These are phyloP conservation scores for Watsonalla cultraria DNA, from an alignment of 2,888 invertebrate species.

Conservation along the genomic window DNA sequence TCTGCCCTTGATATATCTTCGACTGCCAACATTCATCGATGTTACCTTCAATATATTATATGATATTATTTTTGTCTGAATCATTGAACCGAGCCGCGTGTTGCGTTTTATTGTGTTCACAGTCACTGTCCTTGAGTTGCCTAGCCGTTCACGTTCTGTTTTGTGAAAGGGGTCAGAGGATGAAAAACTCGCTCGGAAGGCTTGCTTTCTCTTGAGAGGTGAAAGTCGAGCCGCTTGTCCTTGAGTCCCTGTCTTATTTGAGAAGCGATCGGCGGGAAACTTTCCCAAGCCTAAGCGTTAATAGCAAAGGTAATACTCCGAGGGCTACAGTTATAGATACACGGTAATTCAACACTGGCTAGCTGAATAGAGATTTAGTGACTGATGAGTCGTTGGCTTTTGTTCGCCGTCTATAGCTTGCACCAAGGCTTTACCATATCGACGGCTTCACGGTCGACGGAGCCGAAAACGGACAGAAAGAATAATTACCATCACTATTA, in stretches of 20 bases:
- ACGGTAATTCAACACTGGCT: neutral
- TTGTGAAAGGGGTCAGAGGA: slow-evolving; percentile 40
- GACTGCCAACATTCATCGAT: slow-evolving; percentile 27
- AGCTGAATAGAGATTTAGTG: neutral
- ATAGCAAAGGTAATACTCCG: neutral
- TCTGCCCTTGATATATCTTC: slow-evolving; percentile 48
- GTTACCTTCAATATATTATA: neutral
- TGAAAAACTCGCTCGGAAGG: slow-evolving; percentile 39
- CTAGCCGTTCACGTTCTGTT: slow-evolving; percentile 21
- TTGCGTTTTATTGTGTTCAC: slow-evolving; percentile 7
- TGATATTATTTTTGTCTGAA: slow-evolving; percentile 9
- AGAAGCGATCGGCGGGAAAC: slow-evolving; percentile 32
- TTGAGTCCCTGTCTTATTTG: slow-evolving; percentile 50
- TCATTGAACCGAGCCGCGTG: slow-evolving; percentile 7
- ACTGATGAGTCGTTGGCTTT: slow-evolving; percentile 9
- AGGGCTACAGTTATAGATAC: neutral
- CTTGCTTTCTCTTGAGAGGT: slow-evolving; percentile 65
- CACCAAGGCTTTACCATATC: slow-evolving; percentile 24
- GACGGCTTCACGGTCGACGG: slow-evolving; percentile 30
- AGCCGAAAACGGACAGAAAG: slow-evolving; percentile 42
- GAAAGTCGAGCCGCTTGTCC: slow-evolving; percentile 62
- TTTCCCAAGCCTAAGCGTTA: neutral
- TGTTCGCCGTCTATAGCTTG: slow-evolving; percentile 12
- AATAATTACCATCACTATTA: slow-evolving; percentile 49
- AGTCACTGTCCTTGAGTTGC: slow-evolving; percentile 18